Conservation (phyloP, 2,888 invertebrate genomes). For the Tetragonula carbonaria region DNA sequence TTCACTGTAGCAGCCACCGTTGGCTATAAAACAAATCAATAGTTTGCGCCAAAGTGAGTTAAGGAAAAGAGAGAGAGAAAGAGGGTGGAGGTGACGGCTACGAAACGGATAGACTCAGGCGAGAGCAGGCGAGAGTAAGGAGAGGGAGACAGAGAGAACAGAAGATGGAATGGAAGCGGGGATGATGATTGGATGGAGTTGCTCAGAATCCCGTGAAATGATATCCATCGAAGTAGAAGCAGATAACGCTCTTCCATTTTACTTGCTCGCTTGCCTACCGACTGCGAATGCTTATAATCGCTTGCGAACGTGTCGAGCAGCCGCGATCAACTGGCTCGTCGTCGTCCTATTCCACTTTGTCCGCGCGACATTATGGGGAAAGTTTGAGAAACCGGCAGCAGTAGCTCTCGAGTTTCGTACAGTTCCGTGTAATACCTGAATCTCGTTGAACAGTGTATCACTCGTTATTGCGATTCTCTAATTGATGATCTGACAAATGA, state of each 20-base stretch:
- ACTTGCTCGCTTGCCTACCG: constrained; percentile 65
- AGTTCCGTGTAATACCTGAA: not conserved
- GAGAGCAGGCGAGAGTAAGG: constrained; percentile 30
- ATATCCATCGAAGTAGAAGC: constrained; percentile 77
- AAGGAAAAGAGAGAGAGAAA: constrained; percentile 58
- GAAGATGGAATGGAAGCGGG: constrained; percentile 45
- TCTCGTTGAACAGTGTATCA: not conserved
- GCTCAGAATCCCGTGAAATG: constrained; percentile 74
- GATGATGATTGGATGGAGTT: constrained; percentile 72
- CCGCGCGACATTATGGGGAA: constrained; percentile 44
- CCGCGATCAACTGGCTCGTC: constrained; percentile 42
- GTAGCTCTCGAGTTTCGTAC: not conserved
- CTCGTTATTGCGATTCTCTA: not conserved
- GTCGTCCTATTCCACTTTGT: constrained; percentile 37
- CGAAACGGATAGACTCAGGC: not conserved
- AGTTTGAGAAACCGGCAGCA: constrained; percentile 39
- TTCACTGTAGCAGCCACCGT: constrained; percentile 70
- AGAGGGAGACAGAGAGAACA: constrained; percentile 24
- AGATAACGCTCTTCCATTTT: constrained; percentile 73
- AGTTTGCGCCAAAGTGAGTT: constrained; percentile 71
- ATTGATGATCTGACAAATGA: too few species aligned
- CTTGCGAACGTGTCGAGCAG: constrained; percentile 38
- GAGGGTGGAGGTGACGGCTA: not conserved
- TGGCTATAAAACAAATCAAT: constrained; percentile 81
- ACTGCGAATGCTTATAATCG: constrained; percentile 67